Evolutionary conservation across 1,140 invertebrate species (phyloP).

Genomic region (Pachypsylla venusta): DNA sequence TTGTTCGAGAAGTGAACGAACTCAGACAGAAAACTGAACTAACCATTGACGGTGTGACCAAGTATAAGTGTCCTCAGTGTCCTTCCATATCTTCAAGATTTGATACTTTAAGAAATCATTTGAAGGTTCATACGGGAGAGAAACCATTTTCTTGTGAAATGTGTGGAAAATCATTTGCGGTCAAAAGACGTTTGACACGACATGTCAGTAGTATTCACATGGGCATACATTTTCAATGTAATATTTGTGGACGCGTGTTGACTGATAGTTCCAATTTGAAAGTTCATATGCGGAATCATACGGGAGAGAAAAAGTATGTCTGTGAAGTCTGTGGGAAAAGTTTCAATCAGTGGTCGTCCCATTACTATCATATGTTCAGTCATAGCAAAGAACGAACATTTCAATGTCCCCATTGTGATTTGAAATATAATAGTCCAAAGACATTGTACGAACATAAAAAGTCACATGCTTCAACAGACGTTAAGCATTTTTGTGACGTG

Average conservation of each 20-base stretch:
- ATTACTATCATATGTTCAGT: conserved; percentile 3
- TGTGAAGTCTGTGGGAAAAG: conserved; percentile 55
- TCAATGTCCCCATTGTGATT: background rate
- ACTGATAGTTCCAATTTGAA: conserved; percentile 31
- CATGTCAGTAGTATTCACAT: conserved; percentile 5
- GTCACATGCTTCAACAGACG: background rate
- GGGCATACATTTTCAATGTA: conserved; percentile 37
- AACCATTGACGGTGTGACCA: background rate
- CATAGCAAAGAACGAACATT: background rate
- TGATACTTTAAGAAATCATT: background rate
- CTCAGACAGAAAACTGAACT: background rate
- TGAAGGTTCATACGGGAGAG: background rate
- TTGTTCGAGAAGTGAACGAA: background rate
- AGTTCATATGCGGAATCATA: conserved; percentile 38
- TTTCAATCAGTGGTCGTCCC: conserved; percentile 31
- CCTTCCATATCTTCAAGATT: background rate
- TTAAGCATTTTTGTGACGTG: background rate
- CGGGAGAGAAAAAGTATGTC: conserved; percentile 43
- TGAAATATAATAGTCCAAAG: background rate
- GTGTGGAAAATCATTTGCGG: background rate
- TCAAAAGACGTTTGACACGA: background rate
- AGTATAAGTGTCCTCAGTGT: background rate
- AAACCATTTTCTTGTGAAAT: background rate
- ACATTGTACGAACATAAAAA: conserved; percentile 1
- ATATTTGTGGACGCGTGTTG: conserved; percentile 35